Base-by-base conservation (phyloP, 2,888 invertebrate species). In the Trisateles emortualis region DNA sequence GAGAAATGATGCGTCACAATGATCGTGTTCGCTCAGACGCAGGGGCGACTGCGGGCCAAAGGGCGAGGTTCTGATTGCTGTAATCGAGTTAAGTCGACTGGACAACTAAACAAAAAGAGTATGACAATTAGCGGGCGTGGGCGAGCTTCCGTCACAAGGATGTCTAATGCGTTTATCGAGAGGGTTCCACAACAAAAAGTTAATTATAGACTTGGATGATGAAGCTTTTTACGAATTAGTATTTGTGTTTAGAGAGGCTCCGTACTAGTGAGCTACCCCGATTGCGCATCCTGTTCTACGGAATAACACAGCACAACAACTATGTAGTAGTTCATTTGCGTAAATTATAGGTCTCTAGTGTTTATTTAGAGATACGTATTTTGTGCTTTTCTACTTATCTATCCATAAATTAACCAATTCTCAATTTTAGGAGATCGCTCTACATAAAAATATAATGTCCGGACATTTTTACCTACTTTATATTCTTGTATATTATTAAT, bases 91-190 rank as follows among this genome's bases (percentile, higher is more conserved):
- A 91, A 83, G 74, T 74, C 79, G 76, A 78, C 77, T 78, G 81
- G 78, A 81, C 83, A 81, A 79, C 78, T 80, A 88, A 91, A 90
- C 89, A 92, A 91, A 90, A 92, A 90, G 91, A 92, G 84, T 79
- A 81, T 78, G 76, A 80, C 87, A 89, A 90, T 91, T 91, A 88
- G 74, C 76, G 52, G 71, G 85, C 86, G 92, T 90, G 86, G 91
- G 92, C 82, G 88, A 79, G 86, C 84, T 80, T 79, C 80, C 81
- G 79, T 78, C 78, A 74, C 32, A 71, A 78, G 77, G 79, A 72
- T 67, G 72, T 65, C 64, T 78, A 79, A 86, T 76, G 76, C 80
- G 84, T 62, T 75, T 67, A 74, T 56, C 68, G 45, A 60, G 51
- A 58, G 67, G 52, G 49, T 29, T 43, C 48, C 55, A 73, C 69